These are phyloP conservation scores for Ranitomeya variabilis DNA, from an alignment of 2,113 vertebrate species.

Conservation along the genomic window DNA sequence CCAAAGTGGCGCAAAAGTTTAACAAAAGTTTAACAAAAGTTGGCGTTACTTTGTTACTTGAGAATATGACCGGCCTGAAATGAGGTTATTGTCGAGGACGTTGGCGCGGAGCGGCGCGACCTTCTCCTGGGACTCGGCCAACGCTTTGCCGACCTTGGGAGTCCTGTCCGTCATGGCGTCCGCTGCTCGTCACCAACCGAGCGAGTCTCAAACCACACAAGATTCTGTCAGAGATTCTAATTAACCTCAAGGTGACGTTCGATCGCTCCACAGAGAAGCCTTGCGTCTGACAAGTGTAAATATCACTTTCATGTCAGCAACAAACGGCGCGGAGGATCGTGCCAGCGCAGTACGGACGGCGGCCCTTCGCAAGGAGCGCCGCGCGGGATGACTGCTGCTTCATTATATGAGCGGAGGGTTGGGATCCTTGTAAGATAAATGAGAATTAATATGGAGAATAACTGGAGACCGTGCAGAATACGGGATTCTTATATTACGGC, in stretches of 20 bases:
- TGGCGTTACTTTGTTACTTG: too few relatives aligned
- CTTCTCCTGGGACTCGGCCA: not conserved
- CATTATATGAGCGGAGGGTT: not conserved
- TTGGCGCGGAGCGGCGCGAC: not conserved
- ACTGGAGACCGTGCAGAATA: not conserved
- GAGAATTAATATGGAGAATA: slow-evolving; percentile 1
- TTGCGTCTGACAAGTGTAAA: not conserved
- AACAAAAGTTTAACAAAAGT: too few relatives aligned
- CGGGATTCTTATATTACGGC: not conserved
- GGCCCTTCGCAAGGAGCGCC: not conserved
- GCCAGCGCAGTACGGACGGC: not conserved
- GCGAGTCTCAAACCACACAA: not conserved
- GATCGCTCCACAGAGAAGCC: not conserved
- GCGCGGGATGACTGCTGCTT: not conserved
- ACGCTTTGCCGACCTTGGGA: not conserved
- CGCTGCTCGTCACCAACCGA: not conserved
- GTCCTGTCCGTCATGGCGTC: not conserved
- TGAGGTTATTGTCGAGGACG: not conserved
- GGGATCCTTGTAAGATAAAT: not conserved
- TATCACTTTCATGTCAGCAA: slow-evolving; percentile 14
- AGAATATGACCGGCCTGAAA: not conserved
- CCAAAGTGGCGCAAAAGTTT: too few relatives aligned
- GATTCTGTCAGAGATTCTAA: not conserved
- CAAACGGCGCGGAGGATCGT: not conserved
- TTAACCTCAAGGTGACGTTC: slow-evolving; percentile 21